Evolutionary conservation across 2,113 vertebrate genomes (phyloP).

Genomic region (Oxyruncus cristatus): DNA sequence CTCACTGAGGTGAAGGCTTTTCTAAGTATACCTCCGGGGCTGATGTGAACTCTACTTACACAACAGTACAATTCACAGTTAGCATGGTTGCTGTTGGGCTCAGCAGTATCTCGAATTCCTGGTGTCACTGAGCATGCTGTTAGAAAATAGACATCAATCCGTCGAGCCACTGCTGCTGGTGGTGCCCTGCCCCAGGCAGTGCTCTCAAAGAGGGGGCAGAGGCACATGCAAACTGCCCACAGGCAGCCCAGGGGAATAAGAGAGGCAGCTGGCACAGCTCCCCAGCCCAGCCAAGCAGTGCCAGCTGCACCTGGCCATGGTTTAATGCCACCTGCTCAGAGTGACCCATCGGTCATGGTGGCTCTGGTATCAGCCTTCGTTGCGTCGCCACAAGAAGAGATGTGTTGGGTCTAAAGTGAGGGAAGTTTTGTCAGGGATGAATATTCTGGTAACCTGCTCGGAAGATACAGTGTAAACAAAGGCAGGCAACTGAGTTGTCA

Average conservation of each 20-base stretch:
- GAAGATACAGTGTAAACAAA: not conserved
- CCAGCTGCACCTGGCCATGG: not conserved
- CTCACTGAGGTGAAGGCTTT: not conserved
- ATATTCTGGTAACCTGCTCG: not conserved
- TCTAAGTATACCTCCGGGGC: fast-evolving
- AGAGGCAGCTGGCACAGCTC: not conserved
- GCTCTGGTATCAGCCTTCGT: not conserved
- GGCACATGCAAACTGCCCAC: fast-evolving
- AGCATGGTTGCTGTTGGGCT: fast-evolving
- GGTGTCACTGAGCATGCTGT: fast-evolving
- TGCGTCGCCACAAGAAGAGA: not conserved
- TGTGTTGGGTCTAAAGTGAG: not conserved
- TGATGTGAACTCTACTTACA: not conserved
- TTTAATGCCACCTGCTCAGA: not conserved
- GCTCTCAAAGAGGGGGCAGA: not conserved
- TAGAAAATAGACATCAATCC: not conserved
- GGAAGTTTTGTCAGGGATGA: not conserved
- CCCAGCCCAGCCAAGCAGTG: not conserved
- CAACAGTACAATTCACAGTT: not conserved
- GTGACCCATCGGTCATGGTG: fast-evolving
- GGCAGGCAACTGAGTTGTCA: not conserved
- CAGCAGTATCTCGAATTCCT: not conserved
- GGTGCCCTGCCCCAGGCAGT: not conserved
- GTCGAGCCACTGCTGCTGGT: fast-evolving
- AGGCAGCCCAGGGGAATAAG: not conserved